Base-by-base conservation (phyloP, 53 echinoderm and acorn worm genomes). In the Echinometra lucunter region DNA sequence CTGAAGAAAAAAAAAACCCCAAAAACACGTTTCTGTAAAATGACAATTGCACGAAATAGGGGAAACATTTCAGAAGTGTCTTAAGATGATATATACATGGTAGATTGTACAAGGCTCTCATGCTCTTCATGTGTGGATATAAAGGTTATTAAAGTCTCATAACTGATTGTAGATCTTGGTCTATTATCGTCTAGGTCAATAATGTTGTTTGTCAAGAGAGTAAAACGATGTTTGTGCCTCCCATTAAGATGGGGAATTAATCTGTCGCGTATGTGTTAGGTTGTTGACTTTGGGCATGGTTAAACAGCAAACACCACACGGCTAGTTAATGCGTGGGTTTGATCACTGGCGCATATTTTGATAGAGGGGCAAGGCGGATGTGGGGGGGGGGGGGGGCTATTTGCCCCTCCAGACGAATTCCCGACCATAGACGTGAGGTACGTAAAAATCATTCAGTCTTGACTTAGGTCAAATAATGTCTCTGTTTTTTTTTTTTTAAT, bases 101-200 rank as follows among this genome's bases (percentile, higher is more conserved):
- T 6, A 4, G 4, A 53, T 25, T 58, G 63, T 25, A 63, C 25
- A 63, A 25, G 23, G 53, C 13, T 53, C 72, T 72, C 15, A 34
- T 28, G 12, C 34, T 32, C 32, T 72, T 3, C 35, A 7, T 16
- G 12, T 35, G 12, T 72, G 15, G 72, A 34, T 72, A 13, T 34
- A 72, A 13, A 35, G 72, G 72, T 72, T 72, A 72, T 72, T 72
- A 34, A 34, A 72, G 72, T 35, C 72, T 72, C 35, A 32, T 72
- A 72, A 72, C 35, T 72, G 72, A 72, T 72, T 72, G 28, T 72
- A 35, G 72, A 72, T 72, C 72, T 32, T 72, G 72, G 72, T 72
- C 72, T 72, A 72, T 72, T 32, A 72, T 34, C 72, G 72, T 72
- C 30, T 72, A 35, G 35, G 72, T 72, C 72, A 72, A 72, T 72